Conservation (phyloP, 2,113 vertebrate genomes). For the Athene noctua region DNA sequence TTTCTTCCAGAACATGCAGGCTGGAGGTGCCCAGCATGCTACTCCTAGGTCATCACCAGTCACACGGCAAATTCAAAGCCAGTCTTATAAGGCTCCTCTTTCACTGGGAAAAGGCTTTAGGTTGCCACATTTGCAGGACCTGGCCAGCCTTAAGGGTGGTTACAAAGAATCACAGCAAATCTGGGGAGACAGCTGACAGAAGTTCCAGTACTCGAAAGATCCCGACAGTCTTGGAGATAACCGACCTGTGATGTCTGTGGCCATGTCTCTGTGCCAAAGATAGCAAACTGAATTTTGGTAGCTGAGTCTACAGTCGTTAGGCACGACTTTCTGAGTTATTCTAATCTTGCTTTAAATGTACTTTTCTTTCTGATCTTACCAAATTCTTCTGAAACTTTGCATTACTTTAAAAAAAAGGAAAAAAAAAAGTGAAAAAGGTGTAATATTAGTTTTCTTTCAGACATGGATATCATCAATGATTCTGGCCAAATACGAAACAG, state of each 20-base stretch:
- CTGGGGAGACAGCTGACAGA: not conserved
- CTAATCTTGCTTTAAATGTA: not conserved
- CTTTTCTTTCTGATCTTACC: not conserved
- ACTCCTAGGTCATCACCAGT: not conserved
- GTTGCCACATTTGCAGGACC: not conserved
- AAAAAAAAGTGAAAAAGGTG: rapidly evolving
- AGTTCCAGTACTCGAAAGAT: not conserved
- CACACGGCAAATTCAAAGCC: not conserved
- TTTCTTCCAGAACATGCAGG: not conserved
- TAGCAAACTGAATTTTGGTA: not conserved
- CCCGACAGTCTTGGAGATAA: not conserved
- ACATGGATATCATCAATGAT: not conserved
- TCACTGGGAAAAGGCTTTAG: not conserved
- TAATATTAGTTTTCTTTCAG: not conserved
- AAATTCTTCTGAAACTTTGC: not conserved
- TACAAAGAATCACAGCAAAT: not conserved
- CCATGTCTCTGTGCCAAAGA: not conserved
- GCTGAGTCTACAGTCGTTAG: rapidly evolving
- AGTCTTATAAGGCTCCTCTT: not conserved
- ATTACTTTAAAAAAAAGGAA: not conserved
- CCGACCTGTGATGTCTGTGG: not conserved
- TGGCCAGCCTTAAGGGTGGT: not conserved
- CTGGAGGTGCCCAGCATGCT: not conserved
- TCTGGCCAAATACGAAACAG: not conserved
- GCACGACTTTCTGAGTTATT: not conserved